Conservation (phyloP, 2,797 vertebrate genomes). For the Brotula barbata region DNA sequence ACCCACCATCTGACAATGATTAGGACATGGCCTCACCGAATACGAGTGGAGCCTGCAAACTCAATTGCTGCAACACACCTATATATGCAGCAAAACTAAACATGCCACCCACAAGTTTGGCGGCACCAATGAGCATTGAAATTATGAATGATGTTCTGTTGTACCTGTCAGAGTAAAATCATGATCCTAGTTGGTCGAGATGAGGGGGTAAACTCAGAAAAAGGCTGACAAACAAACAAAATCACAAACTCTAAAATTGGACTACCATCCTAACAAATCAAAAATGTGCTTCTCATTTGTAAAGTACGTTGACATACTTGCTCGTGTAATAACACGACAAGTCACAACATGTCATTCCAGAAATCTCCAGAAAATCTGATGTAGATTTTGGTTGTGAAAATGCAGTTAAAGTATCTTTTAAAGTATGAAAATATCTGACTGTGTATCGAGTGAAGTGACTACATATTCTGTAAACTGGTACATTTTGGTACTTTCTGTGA, state of each 20-base stretch:
- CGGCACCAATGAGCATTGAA: constrained; percentile 29
- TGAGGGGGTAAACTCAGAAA: neutral
- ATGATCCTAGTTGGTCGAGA: constrained; percentile 1
- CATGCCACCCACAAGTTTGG: constrained; percentile 63
- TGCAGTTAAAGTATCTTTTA: too few relatives aligned
- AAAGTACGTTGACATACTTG: neutral
- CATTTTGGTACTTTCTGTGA: neutral
- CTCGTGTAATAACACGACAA: neutral
- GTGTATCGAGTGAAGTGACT: too few relatives aligned
- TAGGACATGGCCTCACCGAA: constrained; percentile 60
- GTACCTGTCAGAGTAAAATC: neutral
- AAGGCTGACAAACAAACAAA: neutral
- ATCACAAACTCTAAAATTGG: neutral
- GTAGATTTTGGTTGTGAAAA: too few relatives aligned
- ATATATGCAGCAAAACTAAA: constrained; percentile 64
- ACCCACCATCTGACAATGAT: constrained; percentile 78
- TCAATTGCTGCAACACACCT: constrained; percentile 66
- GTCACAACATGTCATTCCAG: too few relatives aligned
- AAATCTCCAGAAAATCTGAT: too few relatives aligned
- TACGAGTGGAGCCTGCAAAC: constrained; percentile 53
- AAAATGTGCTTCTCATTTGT: neutral
- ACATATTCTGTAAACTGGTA: too few relatives aligned
- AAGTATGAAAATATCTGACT: too few relatives aligned
- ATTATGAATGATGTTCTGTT: neutral
- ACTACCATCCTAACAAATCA: neutral